A percentile compares a stretch with the other conserved stretches of the same genome.
phyloP scores from a whole-genome alignment of 2,113 vertebrate genomes.

The Apodemus sylvaticus region DNA sequence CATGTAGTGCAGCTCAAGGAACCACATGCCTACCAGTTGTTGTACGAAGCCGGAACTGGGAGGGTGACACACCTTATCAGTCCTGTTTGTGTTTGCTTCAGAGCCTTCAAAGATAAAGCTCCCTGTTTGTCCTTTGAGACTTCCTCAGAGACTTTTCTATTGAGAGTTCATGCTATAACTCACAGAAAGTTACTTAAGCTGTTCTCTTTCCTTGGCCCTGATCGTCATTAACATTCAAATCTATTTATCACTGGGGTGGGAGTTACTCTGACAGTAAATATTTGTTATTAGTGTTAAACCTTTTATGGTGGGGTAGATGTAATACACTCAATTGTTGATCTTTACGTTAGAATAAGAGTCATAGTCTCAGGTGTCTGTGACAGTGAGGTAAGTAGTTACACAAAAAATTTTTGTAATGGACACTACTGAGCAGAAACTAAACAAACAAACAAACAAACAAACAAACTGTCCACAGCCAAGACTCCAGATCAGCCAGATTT shows the following conservation, averaged over 20 bases:
- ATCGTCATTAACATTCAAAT: background rate
- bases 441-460: background rate
- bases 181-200: background rate
- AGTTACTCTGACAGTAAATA: background rate
- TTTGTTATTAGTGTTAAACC: background rate
- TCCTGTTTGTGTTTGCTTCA: background rate
- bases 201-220: constrained; percentile 11
- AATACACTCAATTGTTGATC: background rate
- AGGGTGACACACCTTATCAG: constrained; percentile 4
- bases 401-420: background rate
- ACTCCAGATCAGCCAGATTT: background rate
- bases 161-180: background rate
- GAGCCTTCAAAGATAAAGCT: constrained; percentile 24
- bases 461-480: background rate
- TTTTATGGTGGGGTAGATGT: background rate
- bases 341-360: background rate
- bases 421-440: background rate
- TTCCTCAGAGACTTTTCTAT: background rate
- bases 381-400: background rate
- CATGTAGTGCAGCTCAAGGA: background rate
- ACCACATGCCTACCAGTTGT: background rate
- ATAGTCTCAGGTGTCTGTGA: background rate
- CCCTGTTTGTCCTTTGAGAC: background rate
- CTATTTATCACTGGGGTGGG: constrained; percentile 10
- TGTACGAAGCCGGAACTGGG: background rate